Evolutionary conservation across 2,888 invertebrate genomes (phyloP), one percentile per base, ranked within the genome.

Genomic region (Cryptocheilus praepositus): DNA sequence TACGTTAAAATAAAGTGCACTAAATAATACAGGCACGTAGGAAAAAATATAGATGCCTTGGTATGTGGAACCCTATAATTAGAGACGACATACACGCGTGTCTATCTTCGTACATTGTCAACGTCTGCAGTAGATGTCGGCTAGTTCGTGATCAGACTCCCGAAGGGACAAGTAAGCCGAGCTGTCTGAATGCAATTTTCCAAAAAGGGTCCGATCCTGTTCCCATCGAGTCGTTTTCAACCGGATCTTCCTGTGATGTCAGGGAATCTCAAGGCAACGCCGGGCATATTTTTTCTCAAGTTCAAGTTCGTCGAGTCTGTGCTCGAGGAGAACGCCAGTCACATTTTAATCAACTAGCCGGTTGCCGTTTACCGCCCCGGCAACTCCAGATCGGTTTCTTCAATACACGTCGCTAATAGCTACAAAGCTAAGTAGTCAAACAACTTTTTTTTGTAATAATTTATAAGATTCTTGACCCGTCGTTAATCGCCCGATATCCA

Each of bases 291-390:
- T 79, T 79, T 79, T 79, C 70, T 57, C 78, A 79, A 79, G 78
- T 79, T 79, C 78, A 79, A 79, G 78, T 79, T 79, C 74, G 69
- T 57, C 79, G 71, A 67, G 76, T 74, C 63, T 61, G 43, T 62
- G 43, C 58, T 21, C 44, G 56, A 53, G 2, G 15, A 45, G 52
- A 61, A 65, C 65, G 25, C 43, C 46, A 61, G 16, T 61, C 61
- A 61, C 61, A 36, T 54, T 59, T 67, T 70, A 55, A 70, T 65
- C 62, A 43, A 8, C 52, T 18, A 13, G 61, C 61, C 19, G 8
- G 11, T n/a, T 11, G 8, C 7, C 36, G 36, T 36, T 36, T 36
- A 36, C 36, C 36, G 36, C 36, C 36, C 36, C 15, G 28, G 21
- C 36, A 55, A 61, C 56, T 22, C 46, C 13, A 13, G 28, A 56